These are phyloP conservation scores for Drosophila percnosoma DNA, from an alignment of 2,888 invertebrate genomes.

Conservation along the genomic window DNA sequence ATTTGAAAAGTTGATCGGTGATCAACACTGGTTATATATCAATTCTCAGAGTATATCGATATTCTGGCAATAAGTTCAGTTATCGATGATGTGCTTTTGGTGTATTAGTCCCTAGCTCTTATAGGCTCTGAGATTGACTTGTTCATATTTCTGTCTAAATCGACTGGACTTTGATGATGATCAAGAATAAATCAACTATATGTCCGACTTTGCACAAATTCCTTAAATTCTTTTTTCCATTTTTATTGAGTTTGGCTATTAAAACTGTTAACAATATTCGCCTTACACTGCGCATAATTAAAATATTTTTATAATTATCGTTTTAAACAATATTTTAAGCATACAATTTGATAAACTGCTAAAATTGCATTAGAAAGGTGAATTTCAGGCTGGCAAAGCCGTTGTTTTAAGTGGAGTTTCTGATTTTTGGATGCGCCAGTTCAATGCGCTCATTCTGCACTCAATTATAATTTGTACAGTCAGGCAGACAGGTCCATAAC, in stretches of 20 bases:
- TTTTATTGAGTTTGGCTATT: too few relatives aligned
- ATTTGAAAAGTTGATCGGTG: neutral
- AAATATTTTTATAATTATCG: too few relatives aligned
- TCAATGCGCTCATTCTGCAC: constrained; percentile 75
- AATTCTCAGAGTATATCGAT: neutral
- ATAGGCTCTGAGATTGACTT: neutral
- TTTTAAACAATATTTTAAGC: neutral
- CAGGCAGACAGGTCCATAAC: constrained; percentile 54
- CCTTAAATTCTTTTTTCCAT: neutral
- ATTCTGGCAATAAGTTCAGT: neutral
- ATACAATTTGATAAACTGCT: neutral
- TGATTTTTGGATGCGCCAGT: constrained; percentile 48
- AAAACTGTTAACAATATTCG: too few relatives aligned
- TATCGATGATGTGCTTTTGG: neutral
- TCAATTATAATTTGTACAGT: constrained; percentile 76
- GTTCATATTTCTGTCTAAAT: neutral
- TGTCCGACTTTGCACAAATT: neutral
- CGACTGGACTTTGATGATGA: neutral
- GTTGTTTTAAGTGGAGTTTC: constrained; percentile 26
- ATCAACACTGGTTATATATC: neutral
- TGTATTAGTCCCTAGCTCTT: neutral
- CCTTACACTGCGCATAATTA: too few relatives aligned
- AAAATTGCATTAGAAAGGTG: neutral
- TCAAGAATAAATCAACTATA: neutral
- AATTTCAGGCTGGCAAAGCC: neutral